Base-by-base conservation (phyloP, 2,888 invertebrate genomes). In the Chorisops tibialis region DNA sequence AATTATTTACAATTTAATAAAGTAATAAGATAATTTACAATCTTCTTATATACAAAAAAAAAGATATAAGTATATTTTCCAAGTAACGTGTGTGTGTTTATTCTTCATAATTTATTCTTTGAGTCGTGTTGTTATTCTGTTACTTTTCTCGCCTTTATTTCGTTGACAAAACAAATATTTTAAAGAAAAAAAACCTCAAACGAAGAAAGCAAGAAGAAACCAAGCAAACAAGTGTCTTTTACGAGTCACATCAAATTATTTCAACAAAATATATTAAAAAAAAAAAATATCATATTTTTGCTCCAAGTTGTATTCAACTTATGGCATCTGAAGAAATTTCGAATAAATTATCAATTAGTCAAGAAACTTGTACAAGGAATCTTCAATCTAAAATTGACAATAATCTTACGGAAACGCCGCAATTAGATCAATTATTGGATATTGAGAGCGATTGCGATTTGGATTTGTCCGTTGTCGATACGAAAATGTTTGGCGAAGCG, bases 401-500 rank as follows among this genome's bases (percentile, higher is more conserved):
- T 66, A 67, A 67, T 65, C 65, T 62, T 61, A 64, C 61, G 41
- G 45, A 58, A 9, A 22, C 11, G 37, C 30, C 50, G n/a, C 19
- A 37, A 39, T 12, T 39, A 24, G 39, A 39, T 12, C 11, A 39
- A 12, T 12, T 52, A 24, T 19, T 52, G 19, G 21, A 21, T 12
- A 16, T 21, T 9, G 35, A 38, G 12, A 21, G n/a, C 6, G 52
- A 52, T 16, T 50, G 30, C 19, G 35, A 51, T 9, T 51, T 48
- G 30, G 30, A 30, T 30, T 30, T 30, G 47, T 12, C 47, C 21
- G 35, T 35, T 22, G 64, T 66, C 35, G 66, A 69, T 60, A 61
- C 48, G 24, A 67, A 61, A 22, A 73, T 68, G 74, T 74, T 62
- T 68, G 72, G 67, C 68, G 74, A 69, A 68, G 72, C 59, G 68